These are phyloP conservation scores for Serinus canaria DNA, from an alignment of 2,113 vertebrate genomes.

Conservation along the genomic window DNA sequence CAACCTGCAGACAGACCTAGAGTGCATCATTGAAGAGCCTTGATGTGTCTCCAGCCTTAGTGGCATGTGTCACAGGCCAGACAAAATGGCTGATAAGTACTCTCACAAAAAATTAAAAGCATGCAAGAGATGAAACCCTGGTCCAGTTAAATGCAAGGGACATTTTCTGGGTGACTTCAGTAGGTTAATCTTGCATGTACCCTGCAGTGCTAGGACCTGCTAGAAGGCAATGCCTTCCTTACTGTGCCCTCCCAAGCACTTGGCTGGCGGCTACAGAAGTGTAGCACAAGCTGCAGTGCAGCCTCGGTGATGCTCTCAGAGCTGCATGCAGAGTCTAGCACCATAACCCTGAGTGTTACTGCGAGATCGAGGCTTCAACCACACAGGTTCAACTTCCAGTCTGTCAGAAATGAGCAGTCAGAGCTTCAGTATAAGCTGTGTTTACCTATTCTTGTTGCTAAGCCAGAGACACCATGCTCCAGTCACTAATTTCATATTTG, in stretches of 20 bases:
- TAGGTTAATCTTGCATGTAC: rapidly evolving
- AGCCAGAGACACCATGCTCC: not conserved
- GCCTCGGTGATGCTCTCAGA: not conserved
- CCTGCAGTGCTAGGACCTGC: not conserved
- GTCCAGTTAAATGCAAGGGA: not conserved
- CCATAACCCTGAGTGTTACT: not conserved
- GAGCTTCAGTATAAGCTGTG: not conserved
- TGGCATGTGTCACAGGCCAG: not conserved
- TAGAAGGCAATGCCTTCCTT: not conserved
- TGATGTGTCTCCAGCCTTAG: not conserved
- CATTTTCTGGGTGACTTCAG: not conserved
- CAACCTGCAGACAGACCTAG: not conserved
- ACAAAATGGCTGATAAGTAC: not conserved
- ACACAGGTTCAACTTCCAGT: not conserved
- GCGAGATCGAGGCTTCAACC: rapidly evolving
- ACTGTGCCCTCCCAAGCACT: not conserved
- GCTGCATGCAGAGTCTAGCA: not conserved
- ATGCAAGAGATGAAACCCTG: not conserved
- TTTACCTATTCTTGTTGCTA: not conserved
- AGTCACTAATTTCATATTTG: not conserved
- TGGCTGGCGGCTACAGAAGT: not conserved
- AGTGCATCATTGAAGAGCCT: not conserved
- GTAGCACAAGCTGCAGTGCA: not conserved
- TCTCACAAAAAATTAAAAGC: not conserved
- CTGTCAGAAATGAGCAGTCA: not conserved